Percentiles rank a stretch among this genome's conserved stretches.
phyloP scores from a whole-genome alignment of 2,113 vertebrate genomes.

The Carlito syrichta region DNA sequence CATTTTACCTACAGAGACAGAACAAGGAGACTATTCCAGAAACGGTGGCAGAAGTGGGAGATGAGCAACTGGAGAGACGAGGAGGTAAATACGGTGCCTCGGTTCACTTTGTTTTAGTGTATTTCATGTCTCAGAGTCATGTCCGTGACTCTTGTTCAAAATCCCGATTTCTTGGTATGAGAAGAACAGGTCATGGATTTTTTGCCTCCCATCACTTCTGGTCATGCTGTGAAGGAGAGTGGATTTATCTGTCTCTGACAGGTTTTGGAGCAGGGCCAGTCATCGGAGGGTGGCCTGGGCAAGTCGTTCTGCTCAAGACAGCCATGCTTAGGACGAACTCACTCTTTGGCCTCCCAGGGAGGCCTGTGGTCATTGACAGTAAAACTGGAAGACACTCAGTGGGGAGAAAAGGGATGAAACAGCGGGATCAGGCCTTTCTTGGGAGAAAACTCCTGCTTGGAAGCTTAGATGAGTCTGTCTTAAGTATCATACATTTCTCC shows the following conservation, averaged over 20 bases:
- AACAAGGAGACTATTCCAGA: not conserved
- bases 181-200: fast-evolving
- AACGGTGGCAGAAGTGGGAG: not conserved
- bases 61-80: not conserved
- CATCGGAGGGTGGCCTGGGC: not conserved
- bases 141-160: not conserved
- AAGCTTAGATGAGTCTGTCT: not conserved
- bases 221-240: not conserved
- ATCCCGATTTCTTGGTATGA: not conserved
- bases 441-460: not conserved
- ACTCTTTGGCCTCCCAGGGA: not conserved
- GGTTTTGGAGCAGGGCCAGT: not conserved
- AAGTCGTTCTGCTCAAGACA: not conserved
- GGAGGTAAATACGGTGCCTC: fast-evolving
- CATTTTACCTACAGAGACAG: fast-evolving
- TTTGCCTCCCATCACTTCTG: no score
- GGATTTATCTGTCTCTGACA: not conserved
- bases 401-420: not conserved
- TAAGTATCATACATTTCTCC: not conserved
- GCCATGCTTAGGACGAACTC: fast-evolving
- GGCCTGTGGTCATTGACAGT: no score
- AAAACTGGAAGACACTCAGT: not conserved
- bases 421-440: not conserved
- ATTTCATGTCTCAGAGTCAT: not conserved
- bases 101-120: not conserved